Conservation (phyloP, 2,888 invertebrate genomes). For the Papilio gigon region DNA sequence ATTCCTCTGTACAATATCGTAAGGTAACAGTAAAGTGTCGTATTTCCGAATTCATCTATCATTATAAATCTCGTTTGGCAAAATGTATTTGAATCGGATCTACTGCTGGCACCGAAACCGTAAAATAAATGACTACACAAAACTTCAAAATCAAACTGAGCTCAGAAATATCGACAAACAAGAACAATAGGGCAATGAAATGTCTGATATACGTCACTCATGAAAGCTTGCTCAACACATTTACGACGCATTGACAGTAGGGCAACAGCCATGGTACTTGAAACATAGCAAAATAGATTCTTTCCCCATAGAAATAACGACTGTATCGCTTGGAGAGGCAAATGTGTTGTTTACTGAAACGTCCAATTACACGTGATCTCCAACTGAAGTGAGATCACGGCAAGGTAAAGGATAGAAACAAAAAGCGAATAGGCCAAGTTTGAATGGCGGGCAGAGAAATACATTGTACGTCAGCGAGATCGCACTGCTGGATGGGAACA, state of each 20-base stretch:
- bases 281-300: slow-evolving; percentile 49
- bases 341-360: slow-evolving; percentile 50
- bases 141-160: neutral
- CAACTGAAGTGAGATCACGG: slow-evolving; percentile 38
- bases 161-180: neutral
- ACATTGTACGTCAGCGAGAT: slow-evolving; percentile 74
- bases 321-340: slow-evolving; percentile 44
- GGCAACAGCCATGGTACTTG: slow-evolving; percentile 35
- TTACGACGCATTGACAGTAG: slow-evolving; percentile 66
- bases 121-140: neutral
- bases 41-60: neutral
- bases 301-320: slow-evolving; percentile 44
- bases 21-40: no score
- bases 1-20: no score
- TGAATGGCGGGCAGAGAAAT: slow-evolving; percentile 62
- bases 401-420: slow-evolving; percentile 14
- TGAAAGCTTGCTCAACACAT: slow-evolving; percentile 75
- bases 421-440: slow-evolving; percentile 50
- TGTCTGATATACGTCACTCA: slow-evolving; percentile 78
- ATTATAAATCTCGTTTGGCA: neutral
- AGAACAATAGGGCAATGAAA: slow-evolving; percentile 67
- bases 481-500: slow-evolving; percentile 67
- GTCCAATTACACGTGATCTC: slow-evolving; percentile 58
- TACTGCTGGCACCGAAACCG: neutral
- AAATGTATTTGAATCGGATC: neutral